Percentiles rank a stretch among this genome's conserved stretches.
Evolutionary conservation across 2,888 invertebrate species (phyloP).

Genomic region (Caenorhabditis japonica): DNA sequence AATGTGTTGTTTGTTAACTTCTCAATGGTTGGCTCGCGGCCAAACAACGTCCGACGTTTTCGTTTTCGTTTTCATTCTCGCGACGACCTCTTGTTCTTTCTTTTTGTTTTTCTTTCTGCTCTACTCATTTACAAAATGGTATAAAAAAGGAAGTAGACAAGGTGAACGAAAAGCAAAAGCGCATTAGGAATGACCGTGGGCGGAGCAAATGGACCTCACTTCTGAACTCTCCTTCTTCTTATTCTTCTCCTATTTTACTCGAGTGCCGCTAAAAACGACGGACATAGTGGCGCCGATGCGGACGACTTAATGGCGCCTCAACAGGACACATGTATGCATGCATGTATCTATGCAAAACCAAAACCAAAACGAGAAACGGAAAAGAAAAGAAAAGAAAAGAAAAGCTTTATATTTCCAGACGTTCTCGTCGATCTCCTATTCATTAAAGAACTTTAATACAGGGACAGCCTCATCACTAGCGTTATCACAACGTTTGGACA

Average conservation of each 20-base stretch:
- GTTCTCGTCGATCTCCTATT: too few relatives aligned
- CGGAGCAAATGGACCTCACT: constrained; percentile 25
- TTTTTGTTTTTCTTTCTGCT: too few relatives aligned
- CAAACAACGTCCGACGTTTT: constrained; percentile 35
- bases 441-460: too few relatives aligned
- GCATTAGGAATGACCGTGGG: constrained; percentile 9
- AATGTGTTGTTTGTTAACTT: constrained; percentile 53
- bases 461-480: too few relatives aligned
- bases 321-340: constrained; percentile 40
- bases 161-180: constrained; percentile 1
- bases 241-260: constrained; percentile 3
- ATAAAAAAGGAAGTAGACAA: constrained; percentile 11
- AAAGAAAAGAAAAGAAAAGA: constrained; percentile 16
- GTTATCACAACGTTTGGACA: too few relatives aligned
- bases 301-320: constrained; percentile 47
- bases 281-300: constrained; percentile 37
- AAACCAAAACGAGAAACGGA: constrained; percentile 8
- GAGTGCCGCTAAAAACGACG: constrained; percentile 19
- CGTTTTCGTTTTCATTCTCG: constrained; percentile 4
- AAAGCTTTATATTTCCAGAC: too few relatives aligned
- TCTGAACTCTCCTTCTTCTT: constrained; percentile 30
- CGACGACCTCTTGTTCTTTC: constrained; percentile 34
- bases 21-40: constrained; percentile 47
- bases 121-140: too few relatives aligned
- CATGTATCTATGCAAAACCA: constrained; percentile 27